These are phyloP conservation scores for Pitta sordida DNA, from an alignment of 2,113 vertebrate genomes.

Conservation along the genomic window DNA sequence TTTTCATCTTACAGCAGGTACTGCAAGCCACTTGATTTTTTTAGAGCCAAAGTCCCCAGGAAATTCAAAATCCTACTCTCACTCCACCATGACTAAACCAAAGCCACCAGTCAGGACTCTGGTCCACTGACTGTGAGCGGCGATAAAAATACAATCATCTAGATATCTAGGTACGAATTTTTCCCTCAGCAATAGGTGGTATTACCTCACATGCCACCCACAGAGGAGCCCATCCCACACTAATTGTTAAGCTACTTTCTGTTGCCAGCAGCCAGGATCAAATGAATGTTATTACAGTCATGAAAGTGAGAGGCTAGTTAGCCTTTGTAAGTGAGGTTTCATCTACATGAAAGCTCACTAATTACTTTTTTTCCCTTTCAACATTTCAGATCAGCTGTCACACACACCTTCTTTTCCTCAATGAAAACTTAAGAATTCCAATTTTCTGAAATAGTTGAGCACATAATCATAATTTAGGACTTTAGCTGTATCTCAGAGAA, in stretches of 20 bases:
- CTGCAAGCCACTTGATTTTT: neutral
- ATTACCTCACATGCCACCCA: neutral
- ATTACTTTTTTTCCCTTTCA: neutral
- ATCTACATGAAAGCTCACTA: neutral
- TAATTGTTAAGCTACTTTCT: neutral
- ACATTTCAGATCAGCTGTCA: neutral
- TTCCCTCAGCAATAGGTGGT: neutral
- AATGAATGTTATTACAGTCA: neutral
- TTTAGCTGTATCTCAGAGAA: neutral
- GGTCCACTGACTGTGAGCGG: neutral
- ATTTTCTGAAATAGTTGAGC: neutral
- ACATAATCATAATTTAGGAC: neutral
- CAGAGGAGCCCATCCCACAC: neutral
- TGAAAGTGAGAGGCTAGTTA: neutral
- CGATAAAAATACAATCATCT: neutral
- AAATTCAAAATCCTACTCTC: neutral
- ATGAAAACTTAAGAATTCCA: neutral
- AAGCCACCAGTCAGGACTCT: neutral
- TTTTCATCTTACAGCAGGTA: neutral
- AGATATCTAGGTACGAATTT: neutral
- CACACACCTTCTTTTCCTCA: neutral
- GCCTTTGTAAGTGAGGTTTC: neutral
- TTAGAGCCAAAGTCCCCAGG: neutral
- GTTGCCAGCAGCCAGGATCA: neutral
- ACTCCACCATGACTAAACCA: neutral